Conservation (phyloP, 1,140 invertebrate genomes). For the Cecropterus lyciades region DNA sequence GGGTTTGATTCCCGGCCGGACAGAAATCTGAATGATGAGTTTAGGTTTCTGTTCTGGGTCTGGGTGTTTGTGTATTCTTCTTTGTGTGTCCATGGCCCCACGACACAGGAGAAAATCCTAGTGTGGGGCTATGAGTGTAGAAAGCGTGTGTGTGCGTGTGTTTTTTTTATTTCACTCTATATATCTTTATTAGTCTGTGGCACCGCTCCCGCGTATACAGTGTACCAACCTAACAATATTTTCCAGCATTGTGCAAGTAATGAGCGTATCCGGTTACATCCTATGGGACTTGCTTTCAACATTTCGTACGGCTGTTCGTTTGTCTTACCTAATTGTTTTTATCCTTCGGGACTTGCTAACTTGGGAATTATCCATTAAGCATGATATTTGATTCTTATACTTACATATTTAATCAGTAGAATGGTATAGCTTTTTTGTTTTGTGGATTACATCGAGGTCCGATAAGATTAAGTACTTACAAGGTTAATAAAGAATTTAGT, state of each 20-base stretch:
- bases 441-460: not conserved
- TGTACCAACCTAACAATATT: slow-evolving; percentile 31
- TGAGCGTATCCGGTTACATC: slow-evolving; percentile 57
- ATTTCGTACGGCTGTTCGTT: slow-evolving; percentile 29
- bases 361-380: slow-evolving; percentile 14
- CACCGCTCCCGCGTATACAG: not conserved
- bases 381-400: slow-evolving; percentile 30
- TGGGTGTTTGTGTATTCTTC: too few species aligned
- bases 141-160: too few species aligned
- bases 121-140: too few species aligned
- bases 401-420: slow-evolving; percentile 23
- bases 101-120: too few species aligned
- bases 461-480: not conserved
- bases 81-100: too few species aligned
- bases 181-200: too few species aligned
- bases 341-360: slow-evolving; percentile 20
- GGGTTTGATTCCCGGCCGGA: too few species aligned
- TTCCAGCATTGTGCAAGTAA: slow-evolving; percentile 49
- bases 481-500: too few species aligned
- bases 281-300: slow-evolving; percentile 48
- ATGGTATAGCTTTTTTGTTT: slow-evolving; percentile 20
- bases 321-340: slow-evolving; percentile 42
- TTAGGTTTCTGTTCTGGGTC: too few species aligned
- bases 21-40: too few species aligned
- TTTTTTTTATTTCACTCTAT: too few species aligned